A percentile compares a stretch with the other conserved stretches of the same genome.
Conservation (phyloP, 2,113 vertebrate genomes). For the Cichladusa arquata region DNA sequence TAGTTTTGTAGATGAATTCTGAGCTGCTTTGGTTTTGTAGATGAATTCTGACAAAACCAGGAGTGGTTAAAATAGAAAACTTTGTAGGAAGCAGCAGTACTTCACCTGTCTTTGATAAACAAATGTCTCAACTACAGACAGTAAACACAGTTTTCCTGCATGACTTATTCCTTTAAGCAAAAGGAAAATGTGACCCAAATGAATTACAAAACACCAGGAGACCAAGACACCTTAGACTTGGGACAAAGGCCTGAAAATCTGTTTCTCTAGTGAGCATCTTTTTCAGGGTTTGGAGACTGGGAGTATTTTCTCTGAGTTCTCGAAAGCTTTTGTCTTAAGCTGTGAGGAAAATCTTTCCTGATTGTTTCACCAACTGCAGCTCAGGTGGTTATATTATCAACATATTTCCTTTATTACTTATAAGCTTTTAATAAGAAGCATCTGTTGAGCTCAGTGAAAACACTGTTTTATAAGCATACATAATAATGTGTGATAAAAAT, state of each 20-base stretch:
- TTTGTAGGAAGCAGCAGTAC: neutral
- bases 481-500: neutral
- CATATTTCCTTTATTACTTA: neutral
- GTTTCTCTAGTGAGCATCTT: accelerated
- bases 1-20: neutral
- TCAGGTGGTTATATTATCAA: neutral
- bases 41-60: neutral
- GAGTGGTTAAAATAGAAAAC: neutral
- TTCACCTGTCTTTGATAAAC: neutral
- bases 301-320: neutral
- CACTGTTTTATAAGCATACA: neutral
- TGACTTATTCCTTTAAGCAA: neutral
- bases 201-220: neutral
- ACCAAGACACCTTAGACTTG: neutral
- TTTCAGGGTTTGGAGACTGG: neutral
- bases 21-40: neutral
- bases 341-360: neutral
- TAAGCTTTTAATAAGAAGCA: neutral
- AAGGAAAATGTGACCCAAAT: neutral
- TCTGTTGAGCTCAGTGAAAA: neutral
- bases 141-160: neutral
- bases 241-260: neutral
- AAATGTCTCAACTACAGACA: neutral
- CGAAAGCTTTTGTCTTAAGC: neutral
- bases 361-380: neutral